Percentiles rank a stretch among this genome's conserved stretches.
Evolutionary conservation across 1,140 invertebrate genomes (phyloP).

Genomic region (Microplitis demolitor): DNA sequence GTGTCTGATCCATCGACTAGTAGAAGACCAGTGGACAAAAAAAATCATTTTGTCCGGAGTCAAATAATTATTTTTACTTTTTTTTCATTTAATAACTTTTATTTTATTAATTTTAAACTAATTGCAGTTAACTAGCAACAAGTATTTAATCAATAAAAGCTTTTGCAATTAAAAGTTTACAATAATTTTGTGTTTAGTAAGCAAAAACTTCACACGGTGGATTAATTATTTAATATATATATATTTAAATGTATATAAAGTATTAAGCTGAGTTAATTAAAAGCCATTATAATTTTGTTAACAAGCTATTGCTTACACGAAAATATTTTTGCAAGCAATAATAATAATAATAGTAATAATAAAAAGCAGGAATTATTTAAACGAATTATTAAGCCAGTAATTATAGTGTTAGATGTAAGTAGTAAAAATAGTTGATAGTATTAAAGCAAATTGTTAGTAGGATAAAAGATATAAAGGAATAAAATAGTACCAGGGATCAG

Average conservation of each 20-base stretch:
- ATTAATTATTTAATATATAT: neutral
- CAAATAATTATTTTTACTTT: constrained; percentile 4
- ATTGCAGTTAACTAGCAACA: neutral
- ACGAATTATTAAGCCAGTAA: no score
- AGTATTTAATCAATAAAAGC: no score
- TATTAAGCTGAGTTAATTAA: neutral
- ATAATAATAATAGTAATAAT: no score
- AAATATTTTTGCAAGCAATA: neutral
- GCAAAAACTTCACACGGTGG: constrained; percentile 11
- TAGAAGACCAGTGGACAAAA: constrained; percentile 15
- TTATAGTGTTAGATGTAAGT: no score
- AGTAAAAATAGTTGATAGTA: neutral
- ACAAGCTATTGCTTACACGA: neutral
- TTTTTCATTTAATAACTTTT: neutral
- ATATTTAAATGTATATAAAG: neutral
- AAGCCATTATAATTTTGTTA: neutral
- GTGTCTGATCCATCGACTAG: constrained; percentile 7
- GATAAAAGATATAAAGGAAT: neutral
- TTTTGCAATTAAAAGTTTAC: neutral
- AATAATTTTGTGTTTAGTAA: neutral
- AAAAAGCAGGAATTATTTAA: no score
- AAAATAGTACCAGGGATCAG: neutral
- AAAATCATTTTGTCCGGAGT: constrained; percentile 11
- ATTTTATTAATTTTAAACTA: neutral
- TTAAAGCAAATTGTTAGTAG: constrained; percentile 3